phyloP scores from a whole-genome alignment of 2,888 invertebrate genomes.

The Cybosia mesomella region DNA sequence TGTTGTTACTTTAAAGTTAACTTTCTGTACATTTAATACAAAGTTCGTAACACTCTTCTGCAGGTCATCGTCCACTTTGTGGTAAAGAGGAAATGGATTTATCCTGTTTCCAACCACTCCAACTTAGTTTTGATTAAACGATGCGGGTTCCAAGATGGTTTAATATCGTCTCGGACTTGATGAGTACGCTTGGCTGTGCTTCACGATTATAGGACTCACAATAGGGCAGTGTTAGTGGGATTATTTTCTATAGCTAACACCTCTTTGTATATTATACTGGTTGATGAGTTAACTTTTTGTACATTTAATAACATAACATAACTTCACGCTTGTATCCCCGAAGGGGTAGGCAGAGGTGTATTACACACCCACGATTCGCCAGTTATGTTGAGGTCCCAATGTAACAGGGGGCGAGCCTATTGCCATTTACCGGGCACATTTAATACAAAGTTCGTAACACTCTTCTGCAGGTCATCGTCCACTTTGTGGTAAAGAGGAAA shows the following conservation, averaged over 20 bases:
- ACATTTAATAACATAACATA: too few relatives aligned
- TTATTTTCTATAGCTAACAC: background rate
- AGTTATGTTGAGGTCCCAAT: too few relatives aligned
- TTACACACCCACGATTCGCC: too few relatives aligned
- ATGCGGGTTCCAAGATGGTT: background rate
- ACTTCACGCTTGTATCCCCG: too few relatives aligned
- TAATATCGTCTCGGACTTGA: background rate
- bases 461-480: background rate
- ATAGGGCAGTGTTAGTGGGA: background rate
- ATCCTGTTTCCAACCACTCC: background rate
- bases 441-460: background rate
- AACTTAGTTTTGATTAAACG: slow-evolving; percentile 4
- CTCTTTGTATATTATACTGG: too few relatives aligned
- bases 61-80: background rate
- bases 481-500: slow-evolving; percentile 1
- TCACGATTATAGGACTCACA: background rate
- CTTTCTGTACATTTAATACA: background rate
- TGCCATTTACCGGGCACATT: too few relatives aligned
- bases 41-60: background rate
- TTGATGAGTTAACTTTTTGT: too few relatives aligned
- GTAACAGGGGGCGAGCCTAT: too few relatives aligned
- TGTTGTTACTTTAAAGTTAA: background rate
- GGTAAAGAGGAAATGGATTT: slow-evolving; percentile 4
- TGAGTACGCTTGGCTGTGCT: background rate
- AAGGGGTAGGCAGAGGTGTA: too few relatives aligned